Percentiles rank a stretch among this genome's conserved stretches.
phyloP scores from a whole-genome alignment of 2,888 invertebrate species.

The Calameuta filiformis region DNA sequence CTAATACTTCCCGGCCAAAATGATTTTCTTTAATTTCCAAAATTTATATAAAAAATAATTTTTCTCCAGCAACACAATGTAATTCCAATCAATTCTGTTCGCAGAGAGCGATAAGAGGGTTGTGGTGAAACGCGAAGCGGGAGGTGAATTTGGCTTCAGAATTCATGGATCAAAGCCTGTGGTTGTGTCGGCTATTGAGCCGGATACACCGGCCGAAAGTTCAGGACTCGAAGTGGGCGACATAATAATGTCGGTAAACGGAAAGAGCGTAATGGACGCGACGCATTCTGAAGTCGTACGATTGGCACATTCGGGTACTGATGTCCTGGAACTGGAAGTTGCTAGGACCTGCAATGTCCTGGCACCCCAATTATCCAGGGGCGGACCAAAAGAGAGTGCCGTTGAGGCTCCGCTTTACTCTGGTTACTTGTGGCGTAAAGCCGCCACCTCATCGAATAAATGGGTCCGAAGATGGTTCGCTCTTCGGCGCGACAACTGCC shows the following conservation, averaged over 20 bases:
- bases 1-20: neutral
- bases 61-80: neutral
- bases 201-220: slow-evolving; percentile 92
- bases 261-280: slow-evolving; percentile 89
- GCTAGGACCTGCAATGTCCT: slow-evolving; percentile 87
- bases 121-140: slow-evolving; percentile 80
- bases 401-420: slow-evolving; percentile 72
- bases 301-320: slow-evolving; percentile 89
- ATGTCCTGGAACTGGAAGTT: slow-evolving; percentile 87
- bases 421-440: slow-evolving; percentile 82
- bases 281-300: slow-evolving; percentile 94
- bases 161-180: slow-evolving; percentile 96
- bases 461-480: slow-evolving; percentile 95
- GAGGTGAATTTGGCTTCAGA: slow-evolving; percentile 92
- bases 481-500: slow-evolving; percentile 89
- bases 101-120: slow-evolving; percentile 91
- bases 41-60: neutral
- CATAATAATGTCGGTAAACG: slow-evolving; percentile 92
- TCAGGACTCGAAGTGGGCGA: slow-evolving; percentile 95
- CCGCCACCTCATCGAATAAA: slow-evolving; percentile 70
- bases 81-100: slow-evolving; percentile 33
- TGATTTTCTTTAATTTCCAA: neutral
- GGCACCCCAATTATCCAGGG: slow-evolving; percentile 74
- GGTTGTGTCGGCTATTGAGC: slow-evolving; percentile 95
- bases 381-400: slow-evolving; percentile 68